These are phyloP conservation scores for Silurus meridionalis DNA, from an alignment of 2,113 vertebrate species.

Conservation along the genomic window DNA sequence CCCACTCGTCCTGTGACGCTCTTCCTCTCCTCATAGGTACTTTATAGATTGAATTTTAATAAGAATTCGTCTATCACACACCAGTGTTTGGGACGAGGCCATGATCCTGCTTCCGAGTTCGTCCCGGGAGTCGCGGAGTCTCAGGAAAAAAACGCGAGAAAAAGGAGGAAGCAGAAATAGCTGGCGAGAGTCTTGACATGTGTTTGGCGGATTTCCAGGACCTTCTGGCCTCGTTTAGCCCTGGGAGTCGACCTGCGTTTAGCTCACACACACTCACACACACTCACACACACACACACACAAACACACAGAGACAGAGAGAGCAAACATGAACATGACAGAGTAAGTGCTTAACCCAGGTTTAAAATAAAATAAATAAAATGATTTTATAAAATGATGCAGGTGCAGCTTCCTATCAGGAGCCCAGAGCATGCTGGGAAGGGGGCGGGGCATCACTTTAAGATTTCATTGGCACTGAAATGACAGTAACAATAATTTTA, in stretches of 20 bases:
- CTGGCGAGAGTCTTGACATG: constrained; percentile 16
- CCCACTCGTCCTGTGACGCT: neutral
- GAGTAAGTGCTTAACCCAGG: neutral
- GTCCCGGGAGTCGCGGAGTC: constrained; percentile 2
- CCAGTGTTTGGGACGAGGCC: constrained; percentile 6
- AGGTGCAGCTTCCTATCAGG: neutral
- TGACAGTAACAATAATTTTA: neutral
- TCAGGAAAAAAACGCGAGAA: neutral
- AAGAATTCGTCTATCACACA: constrained; percentile 16
- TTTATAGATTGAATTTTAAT: constrained; percentile 16
- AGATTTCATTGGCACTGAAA: neutral
- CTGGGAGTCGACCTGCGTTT: constrained; percentile 15
- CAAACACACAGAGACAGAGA: neutral
- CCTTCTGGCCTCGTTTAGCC: constrained; percentile 34
- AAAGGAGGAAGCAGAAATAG: constrained; percentile 13
- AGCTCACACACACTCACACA: constrained; percentile 8
- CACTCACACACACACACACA: constrained; percentile 32
- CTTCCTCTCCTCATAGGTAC: neutral
- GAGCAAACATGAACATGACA: neutral
- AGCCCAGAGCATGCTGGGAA: neutral
- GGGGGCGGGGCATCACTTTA: neutral
- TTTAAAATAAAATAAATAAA: neutral
- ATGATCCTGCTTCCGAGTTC: constrained; percentile 22
- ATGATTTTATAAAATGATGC: neutral
- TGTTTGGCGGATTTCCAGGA: constrained; percentile 5